A percentile compares a stretch with the other conserved stretches of the same genome.
Evolutionary conservation across 2,797 vertebrate genomes (phyloP).

Genomic region (Sylvia borin): DNA sequence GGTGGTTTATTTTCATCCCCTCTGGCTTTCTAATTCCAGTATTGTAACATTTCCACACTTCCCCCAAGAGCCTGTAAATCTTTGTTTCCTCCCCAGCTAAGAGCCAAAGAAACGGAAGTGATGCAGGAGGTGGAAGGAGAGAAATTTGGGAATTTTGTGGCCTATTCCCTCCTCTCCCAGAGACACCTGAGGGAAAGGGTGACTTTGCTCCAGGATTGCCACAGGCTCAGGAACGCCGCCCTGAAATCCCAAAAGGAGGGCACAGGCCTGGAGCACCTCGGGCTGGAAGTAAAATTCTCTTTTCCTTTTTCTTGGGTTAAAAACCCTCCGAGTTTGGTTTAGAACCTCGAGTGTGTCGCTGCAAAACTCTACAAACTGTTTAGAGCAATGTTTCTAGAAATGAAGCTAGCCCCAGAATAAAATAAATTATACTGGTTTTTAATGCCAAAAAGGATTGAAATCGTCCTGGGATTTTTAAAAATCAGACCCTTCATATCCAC

Average conservation of each 20-base stretch:
- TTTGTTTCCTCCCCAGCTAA: neutral
- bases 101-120: neutral
- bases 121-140: neutral
- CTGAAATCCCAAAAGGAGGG: neutral
- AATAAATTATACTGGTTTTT: fast-evolving
- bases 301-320: neutral
- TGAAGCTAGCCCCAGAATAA: neutral
- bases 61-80: neutral
- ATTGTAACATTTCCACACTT: neutral
- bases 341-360: neutral
- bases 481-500: neutral
- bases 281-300: neutral
- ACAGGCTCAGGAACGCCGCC: neutral
- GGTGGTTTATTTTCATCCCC: fast-evolving
- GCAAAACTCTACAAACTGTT: neutral
- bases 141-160: neutral
- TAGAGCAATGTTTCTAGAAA: neutral
- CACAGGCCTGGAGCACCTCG: neutral
- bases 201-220: neutral
- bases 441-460: neutral
- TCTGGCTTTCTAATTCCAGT: too few relatives aligned
- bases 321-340: neutral
- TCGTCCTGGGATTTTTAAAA: neutral
- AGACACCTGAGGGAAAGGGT: constrained; percentile 44
- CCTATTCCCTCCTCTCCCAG: constrained; percentile 20